Evolutionary conservation across 2,888 invertebrate genomes (phyloP), one percentile per base, ranked within the genome.

Genomic region (Hydriomena furcata): DNA sequence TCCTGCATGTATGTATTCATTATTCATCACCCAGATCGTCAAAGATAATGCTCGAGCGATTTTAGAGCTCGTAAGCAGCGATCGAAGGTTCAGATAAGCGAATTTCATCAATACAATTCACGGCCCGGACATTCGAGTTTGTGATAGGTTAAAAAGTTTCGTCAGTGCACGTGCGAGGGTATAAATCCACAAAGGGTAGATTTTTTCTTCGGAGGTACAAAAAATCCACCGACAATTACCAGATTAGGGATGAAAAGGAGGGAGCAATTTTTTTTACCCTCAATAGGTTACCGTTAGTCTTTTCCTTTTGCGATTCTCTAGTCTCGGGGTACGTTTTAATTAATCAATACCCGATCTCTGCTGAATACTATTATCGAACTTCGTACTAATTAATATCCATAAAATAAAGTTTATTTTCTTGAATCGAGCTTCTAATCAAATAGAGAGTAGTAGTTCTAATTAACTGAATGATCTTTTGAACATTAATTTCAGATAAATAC

Each of bases 191-290:
- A 81, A 84, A 82, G 84, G 84, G 79, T 77, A 73, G 58, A 52
- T 61, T 74, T 79, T 86, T 83, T 79, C 68, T 68, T 78, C 75
- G 68, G 71, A 69, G 67, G 66, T 66, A 59, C 59, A 78, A 85
- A 84, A 86, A 83, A 74, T 73, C 68, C 62, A 72, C 74, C 71
- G 73, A 86, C 86, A 84, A 87, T 87, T 84, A 83, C 80, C 73
- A 77, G 84, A 88, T 89, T 85, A 88, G 72, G 78, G 77, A 76
- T 79, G 79, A 80, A 82, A 74, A 69, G 73, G 68, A 69, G 72
- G 76, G 76, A 71, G 74, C 66, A 17, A 3, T 65, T 65, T 61
- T 72, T 74, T 78, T 79, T 78, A 63, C 60, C 68, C 71, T 74
- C 68, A 65, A 71, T 73, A 65, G 65, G 68, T 69, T 63, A 69